Evolutionary conservation across 30 jellyfish, hydroid and myxozoan genomes (phyloP), one percentile per base, ranked within the genome.

Genomic region (Cassiopea andromeda): DNA sequence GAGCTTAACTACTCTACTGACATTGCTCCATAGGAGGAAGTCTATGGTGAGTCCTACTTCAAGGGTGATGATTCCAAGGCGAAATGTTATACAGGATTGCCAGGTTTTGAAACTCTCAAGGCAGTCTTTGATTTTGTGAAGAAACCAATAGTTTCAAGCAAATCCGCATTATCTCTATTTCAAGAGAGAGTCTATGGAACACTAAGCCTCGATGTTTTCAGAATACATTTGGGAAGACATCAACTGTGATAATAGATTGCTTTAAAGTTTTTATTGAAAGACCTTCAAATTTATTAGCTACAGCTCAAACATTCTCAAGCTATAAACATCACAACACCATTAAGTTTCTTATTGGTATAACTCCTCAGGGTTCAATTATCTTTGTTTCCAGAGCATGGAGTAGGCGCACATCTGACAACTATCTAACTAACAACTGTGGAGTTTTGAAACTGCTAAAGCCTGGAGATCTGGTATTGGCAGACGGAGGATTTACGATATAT

Each of bases 341-440:
- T 1, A 84, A 84, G 72, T 59, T 72, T 50, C 86, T 66, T 8
- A 82, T 82, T 60, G 94, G 89, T 75, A 87, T 87, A 27, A 72
- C 96, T 50, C 92, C 92, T 27, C 96, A 79, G 75, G 92, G 88
- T n/a, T 15, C 89, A 45, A 80, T 89, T 58, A 50, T 79, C 49
- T 89, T 89, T 80, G 88, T 89, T 68, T 80, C 88, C 18, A 83
- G 80, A 60, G 92, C 88, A 61, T 88, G 95, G 92, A 90, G 94
- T 17, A 73, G 90, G 68, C 90, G 90, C 60, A 89, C 96, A 13
- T 69, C 92, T 27, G 96, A 88, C 87, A 80, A 78, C 49, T 72
- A 68, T 73, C 81, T 88, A 49, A 88, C 96, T 50, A 87, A 85
- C 15, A 72, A 75, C 80, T 85, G 86, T 85, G 93, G 87, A 8